Evolutionary conservation across 2,888 invertebrate genomes (phyloP).

Genomic region (Caenorhabditis japonica): DNA sequence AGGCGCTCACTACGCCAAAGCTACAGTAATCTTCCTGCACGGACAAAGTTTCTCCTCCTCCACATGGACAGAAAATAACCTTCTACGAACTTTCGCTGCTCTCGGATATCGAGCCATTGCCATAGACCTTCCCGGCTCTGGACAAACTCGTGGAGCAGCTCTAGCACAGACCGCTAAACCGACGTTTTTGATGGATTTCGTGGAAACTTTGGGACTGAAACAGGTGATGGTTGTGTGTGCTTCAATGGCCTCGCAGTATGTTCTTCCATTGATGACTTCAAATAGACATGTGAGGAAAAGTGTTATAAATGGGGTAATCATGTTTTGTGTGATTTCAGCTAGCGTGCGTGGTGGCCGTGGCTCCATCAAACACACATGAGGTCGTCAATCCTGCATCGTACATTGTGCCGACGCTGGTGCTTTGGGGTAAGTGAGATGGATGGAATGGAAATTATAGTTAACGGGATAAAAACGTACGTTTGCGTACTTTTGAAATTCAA

Average conservation of each 20-base stretch:
- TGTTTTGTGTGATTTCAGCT: constrained; percentile 25
- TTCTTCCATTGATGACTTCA: constrained; percentile 57
- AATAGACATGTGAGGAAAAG: constrained; percentile 31
- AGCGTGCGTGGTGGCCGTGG: constrained; percentile 62
- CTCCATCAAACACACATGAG: constrained; percentile 65
- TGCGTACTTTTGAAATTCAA: too few relatives aligned
- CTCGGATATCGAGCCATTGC: constrained; percentile 64
- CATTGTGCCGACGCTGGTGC: constrained; percentile 58
- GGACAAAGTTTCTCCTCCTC: constrained; percentile 64
- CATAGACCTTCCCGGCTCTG: constrained; percentile 63
- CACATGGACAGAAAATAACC: constrained; percentile 61
- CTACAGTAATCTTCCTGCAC: constrained; percentile 60
- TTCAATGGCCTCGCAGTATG: constrained; percentile 65
- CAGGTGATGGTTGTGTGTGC: constrained; percentile 63
- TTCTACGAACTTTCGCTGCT: constrained; percentile 55
- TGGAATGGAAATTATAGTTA: too few relatives aligned
- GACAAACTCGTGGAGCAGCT: constrained; percentile 54
- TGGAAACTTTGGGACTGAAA: constrained; percentile 56
- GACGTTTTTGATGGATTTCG: constrained; percentile 52
- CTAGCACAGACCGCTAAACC: constrained; percentile 51
- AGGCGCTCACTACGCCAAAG: constrained; percentile 61
- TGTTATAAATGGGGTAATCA: not conserved
- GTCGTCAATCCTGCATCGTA: constrained; percentile 50
- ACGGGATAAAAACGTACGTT: too few relatives aligned
- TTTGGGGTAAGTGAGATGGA: constrained; percentile 59